Percentiles rank a stretch among this genome's conserved stretches.
phyloP scores from a whole-genome alignment of 2,888 invertebrate species.

The Agrochola lychnidis region DNA sequence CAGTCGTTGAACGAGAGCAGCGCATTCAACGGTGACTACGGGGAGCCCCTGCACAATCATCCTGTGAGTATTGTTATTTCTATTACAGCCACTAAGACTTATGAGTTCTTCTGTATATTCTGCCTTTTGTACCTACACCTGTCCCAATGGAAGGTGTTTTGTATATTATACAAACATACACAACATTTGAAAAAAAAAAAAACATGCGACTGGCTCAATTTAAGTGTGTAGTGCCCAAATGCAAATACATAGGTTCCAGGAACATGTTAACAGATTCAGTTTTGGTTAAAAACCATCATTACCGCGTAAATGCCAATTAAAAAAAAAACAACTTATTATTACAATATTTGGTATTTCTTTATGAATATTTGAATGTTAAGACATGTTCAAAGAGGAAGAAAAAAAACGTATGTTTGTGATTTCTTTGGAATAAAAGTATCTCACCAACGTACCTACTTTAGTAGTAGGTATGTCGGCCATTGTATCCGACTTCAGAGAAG shows the following conservation, averaged over 20 bases:
- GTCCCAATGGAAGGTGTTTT: not conserved
- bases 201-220: not conserved
- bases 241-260: not conserved
- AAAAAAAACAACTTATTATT: no score
- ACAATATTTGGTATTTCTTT: not conserved
- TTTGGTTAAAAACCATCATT: not conserved
- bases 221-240: not conserved
- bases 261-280: not conserved
- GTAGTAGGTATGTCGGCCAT: not conserved
- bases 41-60: constrained; percentile 60
- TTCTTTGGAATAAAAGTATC: constrained; percentile 2
- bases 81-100: not conserved
- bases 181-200: not conserved
- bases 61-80: constrained; percentile 63
- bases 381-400: not conserved
- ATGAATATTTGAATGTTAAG: not conserved
- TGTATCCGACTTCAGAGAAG: not conserved
- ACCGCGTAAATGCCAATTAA: not conserved
- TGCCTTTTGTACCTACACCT: not conserved
- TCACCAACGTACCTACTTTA: not conserved
- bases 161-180: not conserved
- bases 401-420: not conserved
- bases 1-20: constrained; percentile 81
- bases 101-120: not conserved
- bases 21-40: constrained; percentile 63